Conservation (phyloP, 2,113 vertebrate genomes). For the Pedionomus torquatus region DNA sequence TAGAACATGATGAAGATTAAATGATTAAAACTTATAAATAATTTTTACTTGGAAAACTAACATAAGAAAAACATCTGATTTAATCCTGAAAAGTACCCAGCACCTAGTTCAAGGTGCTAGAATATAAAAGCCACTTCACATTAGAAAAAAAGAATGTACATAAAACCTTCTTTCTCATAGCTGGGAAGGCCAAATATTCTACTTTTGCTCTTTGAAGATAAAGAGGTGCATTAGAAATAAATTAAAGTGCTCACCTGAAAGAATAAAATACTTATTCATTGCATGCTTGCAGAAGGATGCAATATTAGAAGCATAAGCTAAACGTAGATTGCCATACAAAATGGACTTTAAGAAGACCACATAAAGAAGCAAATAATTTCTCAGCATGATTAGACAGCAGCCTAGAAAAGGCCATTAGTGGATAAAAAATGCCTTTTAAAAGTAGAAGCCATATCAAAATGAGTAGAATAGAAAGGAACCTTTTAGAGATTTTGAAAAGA, state of each 20-base stretch:
- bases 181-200: not conserved
- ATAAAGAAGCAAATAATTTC: not conserved
- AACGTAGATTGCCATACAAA: not conserved
- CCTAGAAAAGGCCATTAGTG: not conserved
- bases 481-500: not conserved
- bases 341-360: not conserved
- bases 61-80: not conserved
- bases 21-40: not conserved
- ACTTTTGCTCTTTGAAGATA: not conserved
- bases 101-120: not conserved
- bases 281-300: not conserved
- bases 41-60: not conserved
- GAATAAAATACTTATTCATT: not conserved
- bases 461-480: not conserved
- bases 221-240: not conserved
- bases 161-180: accelerated
- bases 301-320: not conserved
- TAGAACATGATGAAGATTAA: not conserved
- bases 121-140: not conserved
- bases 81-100: not conserved
- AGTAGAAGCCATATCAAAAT: not conserved
- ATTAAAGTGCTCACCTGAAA: not conserved
- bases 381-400: not conserved
- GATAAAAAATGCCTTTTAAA: not conserved
- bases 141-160: not conserved